Conservation (phyloP, 2,888 invertebrate genomes). For the Drosophila kokeensis region DNA sequence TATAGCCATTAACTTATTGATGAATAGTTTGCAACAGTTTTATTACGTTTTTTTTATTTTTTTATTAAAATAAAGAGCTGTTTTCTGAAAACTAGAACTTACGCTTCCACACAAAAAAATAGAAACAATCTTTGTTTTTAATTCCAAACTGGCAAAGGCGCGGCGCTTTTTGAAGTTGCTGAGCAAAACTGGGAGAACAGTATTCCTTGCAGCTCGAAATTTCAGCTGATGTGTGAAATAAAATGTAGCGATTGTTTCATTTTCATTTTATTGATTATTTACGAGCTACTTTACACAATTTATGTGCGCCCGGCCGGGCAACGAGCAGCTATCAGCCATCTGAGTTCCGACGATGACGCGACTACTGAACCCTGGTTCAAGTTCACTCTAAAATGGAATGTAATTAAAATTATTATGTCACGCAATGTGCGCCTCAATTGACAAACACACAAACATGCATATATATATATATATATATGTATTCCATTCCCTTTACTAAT, state of each 20-base stretch:
- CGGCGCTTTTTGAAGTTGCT: not conserved
- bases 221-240: slow-evolving; percentile 3
- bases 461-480: not conserved
- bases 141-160: slow-evolving; percentile 13
- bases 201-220: not conserved
- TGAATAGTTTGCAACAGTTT: not conserved
- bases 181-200: not conserved
- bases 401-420: slow-evolving; percentile 76
- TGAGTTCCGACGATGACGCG: slow-evolving; percentile 42
- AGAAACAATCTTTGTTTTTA: slow-evolving; percentile 10
- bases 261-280: slow-evolving; percentile 51
- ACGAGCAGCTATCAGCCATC: slow-evolving; percentile 27
- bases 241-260: slow-evolving; percentile 33
- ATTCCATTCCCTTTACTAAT: not conserved
- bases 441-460: slow-evolving; percentile 13
- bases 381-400: slow-evolving; percentile 65
- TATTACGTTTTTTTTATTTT: not conserved
- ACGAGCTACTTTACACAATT: slow-evolving; percentile 43
- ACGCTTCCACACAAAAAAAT: not conserved
- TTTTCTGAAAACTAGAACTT: not conserved
- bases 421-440: slow-evolving; percentile 55
- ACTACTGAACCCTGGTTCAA: slow-evolving; percentile 67
- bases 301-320: slow-evolving; percentile 8
- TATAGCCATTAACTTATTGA: not conserved
- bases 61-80: not conserved